These are phyloP conservation scores for Protobothrops mucrosquamatus DNA, from an alignment of 2,113 vertebrate species.

Conservation along the genomic window DNA sequence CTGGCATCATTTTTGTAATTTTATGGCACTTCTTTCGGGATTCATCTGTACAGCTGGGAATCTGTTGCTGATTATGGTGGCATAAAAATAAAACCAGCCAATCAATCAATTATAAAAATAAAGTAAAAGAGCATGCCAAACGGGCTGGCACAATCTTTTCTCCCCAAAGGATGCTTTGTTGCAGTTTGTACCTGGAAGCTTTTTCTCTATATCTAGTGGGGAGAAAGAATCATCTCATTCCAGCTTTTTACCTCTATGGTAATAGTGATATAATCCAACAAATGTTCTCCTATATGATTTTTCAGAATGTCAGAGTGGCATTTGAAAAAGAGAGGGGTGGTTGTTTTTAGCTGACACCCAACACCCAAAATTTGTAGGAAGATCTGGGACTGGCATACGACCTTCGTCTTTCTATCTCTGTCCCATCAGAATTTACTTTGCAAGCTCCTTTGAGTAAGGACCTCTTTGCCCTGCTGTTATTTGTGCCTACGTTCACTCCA, in stretches of 20 bases:
- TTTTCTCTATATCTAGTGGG: neutral
- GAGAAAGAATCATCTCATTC: neutral
- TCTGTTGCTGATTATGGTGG: neutral
- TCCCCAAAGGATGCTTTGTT: neutral
- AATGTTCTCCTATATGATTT: neutral
- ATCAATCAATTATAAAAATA: neutral
- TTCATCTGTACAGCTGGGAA: neutral
- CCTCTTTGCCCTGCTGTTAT: neutral
- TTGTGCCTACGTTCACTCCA: neutral
- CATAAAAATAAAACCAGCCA: neutral
- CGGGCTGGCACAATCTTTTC: neutral
- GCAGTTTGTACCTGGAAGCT: neutral
- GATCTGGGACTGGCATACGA: neutral
- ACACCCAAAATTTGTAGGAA: neutral
- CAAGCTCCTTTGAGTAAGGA: neutral
- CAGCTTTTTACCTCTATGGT: neutral
- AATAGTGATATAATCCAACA: neutral
- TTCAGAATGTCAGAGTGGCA: neutral
- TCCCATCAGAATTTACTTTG: neutral
- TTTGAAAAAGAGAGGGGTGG: neutral
- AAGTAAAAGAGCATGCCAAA: neutral
- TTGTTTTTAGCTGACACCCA: too few relatives aligned
- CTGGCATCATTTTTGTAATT: neutral
- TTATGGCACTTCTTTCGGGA: neutral
- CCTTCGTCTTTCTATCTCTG: neutral